Conservation (phyloP, 2,888 invertebrate genomes). For the Alentia gelatinosa region DNA sequence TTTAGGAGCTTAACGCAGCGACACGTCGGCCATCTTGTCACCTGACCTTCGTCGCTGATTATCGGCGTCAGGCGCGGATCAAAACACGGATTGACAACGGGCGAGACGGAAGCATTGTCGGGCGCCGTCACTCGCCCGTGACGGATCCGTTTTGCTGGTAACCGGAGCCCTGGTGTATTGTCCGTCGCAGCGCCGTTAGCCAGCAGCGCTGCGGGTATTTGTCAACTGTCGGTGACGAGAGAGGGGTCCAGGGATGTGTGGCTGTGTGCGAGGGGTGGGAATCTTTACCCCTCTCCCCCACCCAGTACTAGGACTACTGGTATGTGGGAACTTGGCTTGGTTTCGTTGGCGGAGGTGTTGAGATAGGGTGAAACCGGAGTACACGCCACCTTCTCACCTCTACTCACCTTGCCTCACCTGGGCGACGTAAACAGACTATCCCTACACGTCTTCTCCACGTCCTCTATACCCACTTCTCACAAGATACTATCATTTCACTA, state of each 20-base stretch:
- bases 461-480: too few species aligned
- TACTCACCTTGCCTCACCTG: background rate
- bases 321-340: too few species aligned
- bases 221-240: conserved; percentile 14
- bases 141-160: conserved; percentile 47
- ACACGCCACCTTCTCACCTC: background rate
- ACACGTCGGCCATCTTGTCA: conserved; percentile 17
- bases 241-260: background rate
- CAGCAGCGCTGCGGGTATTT: background rate
- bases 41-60: conserved; percentile 22
- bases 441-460: too few species aligned
- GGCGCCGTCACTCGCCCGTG: background rate
- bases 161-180: background rate
- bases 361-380: background rate
- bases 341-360: too few species aligned
- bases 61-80: conserved; percentile 37
- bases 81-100: conserved; percentile 40
- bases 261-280: background rate
- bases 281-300: too few species aligned
- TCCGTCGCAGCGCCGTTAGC: background rate
- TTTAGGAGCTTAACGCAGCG: background rate
- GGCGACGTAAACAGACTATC: too few species aligned
- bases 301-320: too few species aligned
- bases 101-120: conserved; percentile 20
- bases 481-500: too few species aligned